Base-by-base conservation (phyloP, 2,113 vertebrate genomes). In the Isurus oxyrinchus region DNA sequence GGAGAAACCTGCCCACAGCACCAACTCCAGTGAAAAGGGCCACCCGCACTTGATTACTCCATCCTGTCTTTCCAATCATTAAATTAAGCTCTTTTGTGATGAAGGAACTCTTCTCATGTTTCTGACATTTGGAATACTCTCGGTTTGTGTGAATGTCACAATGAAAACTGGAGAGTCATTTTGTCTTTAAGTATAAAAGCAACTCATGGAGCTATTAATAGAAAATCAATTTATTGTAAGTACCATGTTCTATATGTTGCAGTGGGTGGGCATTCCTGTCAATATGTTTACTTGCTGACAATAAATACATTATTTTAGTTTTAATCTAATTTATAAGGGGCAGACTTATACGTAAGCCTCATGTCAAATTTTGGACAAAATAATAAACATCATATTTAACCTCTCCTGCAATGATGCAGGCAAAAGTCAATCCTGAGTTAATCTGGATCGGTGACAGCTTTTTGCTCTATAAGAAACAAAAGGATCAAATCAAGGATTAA, bases 201-300 rank as follows among this genome's bases (percentile, higher is more conserved):
- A 69, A 53, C 21, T 72, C 25, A 25, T 67, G 25, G 35, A 25
- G 27, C 21, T 69, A 53, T 95, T 69, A 44, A 95, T 95, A 95
- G 90, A 93, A 93, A 95, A 53, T 23, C 94, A 69, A 69, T 35
- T 93, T 61, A 21, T 69, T 53, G 23, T 95, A 72, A 95, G 49
- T 69, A 1, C 8, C 63, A 69, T 23, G 66, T 44, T 49, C 40
- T 53, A 95, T 0, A 72, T 49, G 19, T 49, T 72, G 40, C 14
- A 31, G 35, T 31, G n/a, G 25, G 63, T 95, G 25, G 35, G n/a
- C 61, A n/a, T 16, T 66, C 11, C 44, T 95, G 63, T 53, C 66
- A 69, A 25, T n/a, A 95, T 67, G n/a, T 72, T 23, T 72, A 3
- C 94, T 95, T 95, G 91, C 40, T 53, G 69, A 69, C 23, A 67